Base-by-base conservation (phyloP, 2,113 vertebrate genomes). In the Scalopus aquaticus region DNA sequence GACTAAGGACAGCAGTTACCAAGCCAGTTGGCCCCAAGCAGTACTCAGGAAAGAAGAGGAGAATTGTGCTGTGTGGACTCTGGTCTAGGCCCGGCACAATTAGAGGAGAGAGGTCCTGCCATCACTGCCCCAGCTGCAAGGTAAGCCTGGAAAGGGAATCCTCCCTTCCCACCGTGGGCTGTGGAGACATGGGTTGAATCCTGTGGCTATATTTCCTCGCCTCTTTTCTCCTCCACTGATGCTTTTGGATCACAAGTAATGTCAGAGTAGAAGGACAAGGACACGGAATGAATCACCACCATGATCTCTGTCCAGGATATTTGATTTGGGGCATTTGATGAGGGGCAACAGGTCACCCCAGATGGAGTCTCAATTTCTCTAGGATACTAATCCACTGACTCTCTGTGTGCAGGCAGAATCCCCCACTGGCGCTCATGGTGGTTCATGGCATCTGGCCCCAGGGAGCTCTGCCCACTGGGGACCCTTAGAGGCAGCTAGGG, bases 151-250 rank as follows among this genome's bases (percentile, higher is more conserved):
- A 35, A 72, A 3, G 12, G 56, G 54, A 62, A 76, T 32, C 17
- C 13, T 7, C 20, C 54, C 54, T 4, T 19, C 30, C 1, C 16
- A 1, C 20, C 46, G 17, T 3, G 11, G 76, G 64, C 76, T 26
- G 13, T 6, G 64, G 30, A 32, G 37, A 22, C 2, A 0, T 10
- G 32, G 9, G 22, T 22, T 62, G 30, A 62, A 24, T 51, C 10
- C 1, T 0, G 44, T 11, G 54, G 9, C 1, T 12, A 9, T 5
- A 0, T 22, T 15, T 58, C 26, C 37, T 39, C 19, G 32, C 42
- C 51, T 54, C 54, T 35, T 42, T 0, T 0, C 17, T 49, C 39
- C 19, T 4, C 32, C 9, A 0, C 28, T 9, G 4, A 28, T 60
- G 60, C 58, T 42, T n/a, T 51, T 37, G n/a, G 85, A 13, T 19